Base-by-base conservation (phyloP, 2,797 vertebrate species). In the Chaenodraco wilsoni region DNA sequence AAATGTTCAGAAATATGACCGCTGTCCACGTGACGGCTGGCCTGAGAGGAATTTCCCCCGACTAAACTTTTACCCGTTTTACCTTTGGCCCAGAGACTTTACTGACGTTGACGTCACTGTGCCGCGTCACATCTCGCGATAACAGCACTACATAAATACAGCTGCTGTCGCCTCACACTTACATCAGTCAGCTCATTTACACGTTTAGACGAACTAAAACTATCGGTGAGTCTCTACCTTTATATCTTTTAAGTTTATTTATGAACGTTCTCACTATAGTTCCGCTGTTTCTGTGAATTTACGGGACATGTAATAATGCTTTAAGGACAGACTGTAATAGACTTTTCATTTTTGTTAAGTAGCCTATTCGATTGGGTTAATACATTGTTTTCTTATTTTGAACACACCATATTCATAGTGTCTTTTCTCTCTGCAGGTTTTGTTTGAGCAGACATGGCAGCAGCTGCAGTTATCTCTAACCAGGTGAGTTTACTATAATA, bases 71-170 rank as follows among this genome's bases (percentile, higher is more conserved):
- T 52, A 41, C 23, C 62, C 43, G 41, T 19, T 17, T 82, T 3
- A 90, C 89, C 89, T 93, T 92, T 92, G 75, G 3, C 86, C 92
- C 6, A 88, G 23, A 85, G 67, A 37, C 40, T 0, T 5, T n/a
- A 3, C 33, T 0, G 48, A 11, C 14, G 9, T 49, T 52, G 19
- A 71, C 90, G 81, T 88, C 87, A 82, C 0, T 0, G 2, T 1
- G 9, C 5, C 0, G 50, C 13, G 9, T 61, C 1, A 80, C 4
- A 27, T 91, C 91, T 91, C 93, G 92, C 92, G 92, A 93, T 84
- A 91, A 19, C n/a, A 44, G 0, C 0, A 3, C 15, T 0, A 3
- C 21, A 91, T 91, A 92, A 91, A 86, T 81, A 11, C 4, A 33
- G 73, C 73, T 1, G 54, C 51, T 0, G 63, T 12, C 15, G 46